Evolutionary conservation across 2,797 vertebrate species (phyloP).

Genomic region (Rhincodon typus): DNA sequence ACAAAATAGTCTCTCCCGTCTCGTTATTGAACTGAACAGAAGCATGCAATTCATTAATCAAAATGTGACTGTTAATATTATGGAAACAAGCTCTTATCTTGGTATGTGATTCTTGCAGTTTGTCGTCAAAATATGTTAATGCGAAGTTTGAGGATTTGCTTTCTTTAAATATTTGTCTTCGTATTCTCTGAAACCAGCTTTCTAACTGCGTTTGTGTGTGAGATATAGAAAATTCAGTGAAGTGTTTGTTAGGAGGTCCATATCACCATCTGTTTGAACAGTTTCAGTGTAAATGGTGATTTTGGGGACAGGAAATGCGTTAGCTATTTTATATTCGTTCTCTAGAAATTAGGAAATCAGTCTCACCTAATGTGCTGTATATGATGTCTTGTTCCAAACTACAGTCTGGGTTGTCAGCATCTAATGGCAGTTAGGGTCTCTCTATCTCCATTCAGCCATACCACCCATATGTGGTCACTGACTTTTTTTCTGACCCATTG

Average conservation of each 20-base stretch:
- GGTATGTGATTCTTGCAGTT: not conserved
- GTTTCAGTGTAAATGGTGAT: no score
- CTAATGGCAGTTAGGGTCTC: no score
- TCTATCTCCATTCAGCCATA: not conserved
- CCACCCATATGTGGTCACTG: not conserved
- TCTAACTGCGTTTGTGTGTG: not conserved
- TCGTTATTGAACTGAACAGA: conserved; percentile 1
- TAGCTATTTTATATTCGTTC: not conserved
- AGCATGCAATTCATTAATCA: conserved; percentile 10
- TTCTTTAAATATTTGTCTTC: not conserved
- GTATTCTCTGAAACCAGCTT: not conserved
- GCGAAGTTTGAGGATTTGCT: not conserved
- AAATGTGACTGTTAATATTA: conserved; percentile 25
- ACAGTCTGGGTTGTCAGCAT: not conserved
- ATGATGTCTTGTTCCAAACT: not conserved
- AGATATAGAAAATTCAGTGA: not conserved
- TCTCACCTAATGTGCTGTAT: not conserved
- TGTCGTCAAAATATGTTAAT: not conserved
- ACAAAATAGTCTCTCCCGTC: conserved; percentile 6
- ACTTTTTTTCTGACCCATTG: not conserved
- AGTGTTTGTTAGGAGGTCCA: not conserved
- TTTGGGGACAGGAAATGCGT: not conserved
- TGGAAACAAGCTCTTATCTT: not conserved
- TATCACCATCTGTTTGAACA: not conserved
- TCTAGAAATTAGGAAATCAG: not conserved